Percentiles rank a stretch among this genome's conserved stretches.
These are phyloP conservation scores for human DNA, from an alignment of 2,113 vertebrate species.

Conservation along the genomic window GRCh38 chrX:34708001-34708500, in stretches of 20 bases:
- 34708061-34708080: slow-evolving; percentile 10
- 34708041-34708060: neutral
- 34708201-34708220: neutral
- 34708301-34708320: slow-evolving; percentile 4
- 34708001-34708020: slow-evolving; percentile 35
- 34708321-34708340: neutral
- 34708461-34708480: neutral
- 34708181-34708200: slow-evolving; percentile 9
- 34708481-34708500: neutral
- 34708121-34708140: neutral
- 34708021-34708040: slow-evolving; percentile 16
- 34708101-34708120: neutral
- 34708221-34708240: neutral
- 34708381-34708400: neutral
- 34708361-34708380: slow-evolving; percentile 22
- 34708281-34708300: neutral
- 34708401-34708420: neutral
- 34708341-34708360: neutral
- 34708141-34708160: slow-evolving; percentile 30
- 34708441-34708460: neutral
- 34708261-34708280: neutral
- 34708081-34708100: slow-evolving; percentile 28
- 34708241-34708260: neutral
- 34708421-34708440: slow-evolving; percentile 26
- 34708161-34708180: neutral